phyloP scores from a whole-genome alignment of 2,888 invertebrate species.

The Heliconius ismenius region DNA sequence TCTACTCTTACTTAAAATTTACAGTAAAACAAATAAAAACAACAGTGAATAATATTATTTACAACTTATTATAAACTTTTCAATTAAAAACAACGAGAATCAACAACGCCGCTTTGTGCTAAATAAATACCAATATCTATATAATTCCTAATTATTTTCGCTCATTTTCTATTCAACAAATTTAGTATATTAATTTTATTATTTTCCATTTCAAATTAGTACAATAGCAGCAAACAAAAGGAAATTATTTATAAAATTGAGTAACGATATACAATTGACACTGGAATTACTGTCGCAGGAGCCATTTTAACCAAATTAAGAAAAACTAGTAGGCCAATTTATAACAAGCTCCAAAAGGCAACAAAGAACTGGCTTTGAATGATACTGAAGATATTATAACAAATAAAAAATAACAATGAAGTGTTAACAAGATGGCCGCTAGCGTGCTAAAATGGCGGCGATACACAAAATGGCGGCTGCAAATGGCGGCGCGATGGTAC shows the following conservation, averaged over 20 bases:
- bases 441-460: conserved; percentile 61
- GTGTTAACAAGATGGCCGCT: conserved; percentile 46
- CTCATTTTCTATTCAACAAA: background rate
- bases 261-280: conserved; percentile 2
- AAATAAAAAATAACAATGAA: background rate
- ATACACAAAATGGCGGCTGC: conserved; percentile 54
- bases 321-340: background rate
- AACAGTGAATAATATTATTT: conserved; percentile 51
- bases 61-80: conserved; percentile 54
- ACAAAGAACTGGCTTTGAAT: conserved; percentile 14
- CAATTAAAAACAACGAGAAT: conserved; percentile 48
- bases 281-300: conserved; percentile 15
- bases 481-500: conserved; percentile 53
- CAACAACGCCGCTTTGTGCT: conserved; percentile 49
- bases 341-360: background rate
- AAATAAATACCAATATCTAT: conserved; percentile 16
- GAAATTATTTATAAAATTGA: background rate
- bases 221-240: background rate
- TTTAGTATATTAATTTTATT: background rate
- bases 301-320: background rate
- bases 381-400: background rate
- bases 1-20: conserved; percentile 42
- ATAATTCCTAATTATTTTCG: background rate
- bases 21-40: conserved; percentile 43
- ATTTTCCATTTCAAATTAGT: background rate